Percentiles rank a stretch among this genome's conserved stretches.
Evolutionary conservation across 2,797 vertebrate species (phyloP).

Genomic region (Xyrichtys novacula): DNA sequence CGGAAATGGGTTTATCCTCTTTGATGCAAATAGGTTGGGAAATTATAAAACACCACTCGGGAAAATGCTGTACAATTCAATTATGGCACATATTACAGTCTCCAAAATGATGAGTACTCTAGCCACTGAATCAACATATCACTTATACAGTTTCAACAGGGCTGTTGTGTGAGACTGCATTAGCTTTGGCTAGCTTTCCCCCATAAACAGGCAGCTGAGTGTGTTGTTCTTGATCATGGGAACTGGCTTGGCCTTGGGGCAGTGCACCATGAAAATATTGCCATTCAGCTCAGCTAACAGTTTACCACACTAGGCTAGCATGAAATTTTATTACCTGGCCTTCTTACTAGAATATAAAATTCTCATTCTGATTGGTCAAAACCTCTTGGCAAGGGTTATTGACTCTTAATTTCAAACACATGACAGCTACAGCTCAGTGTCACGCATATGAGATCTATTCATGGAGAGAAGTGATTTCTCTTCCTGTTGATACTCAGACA

Average conservation of each 20-base stretch:
- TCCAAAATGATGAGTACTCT: not conserved
- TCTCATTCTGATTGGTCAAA: too few relatives aligned
- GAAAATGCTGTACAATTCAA: not conserved
- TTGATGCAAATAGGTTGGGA: not conserved
- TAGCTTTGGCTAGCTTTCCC: not conserved
- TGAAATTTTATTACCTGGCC: too few relatives aligned
- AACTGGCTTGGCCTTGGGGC: too few relatives aligned
- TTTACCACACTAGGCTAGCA: not conserved
- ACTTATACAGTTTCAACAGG: not conserved
- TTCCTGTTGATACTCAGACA: too few relatives aligned
- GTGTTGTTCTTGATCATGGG: not conserved
- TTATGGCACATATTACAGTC: not conserved
- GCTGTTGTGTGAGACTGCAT: not conserved
- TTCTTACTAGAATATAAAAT: too few relatives aligned
- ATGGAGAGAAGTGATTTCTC: too few relatives aligned
- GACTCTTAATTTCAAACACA: too few relatives aligned
- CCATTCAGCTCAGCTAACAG: not conserved
- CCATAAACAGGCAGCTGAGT: not conserved
- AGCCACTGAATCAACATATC: not conserved
- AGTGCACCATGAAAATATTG: too few relatives aligned
- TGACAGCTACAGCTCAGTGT: too few relatives aligned
- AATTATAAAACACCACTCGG: slow-evolving; percentile 6
- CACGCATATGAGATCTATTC: too few relatives aligned
- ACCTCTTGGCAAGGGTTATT: too few relatives aligned
- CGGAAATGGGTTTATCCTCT: not conserved